Percentiles rank a stretch among this genome's conserved stretches.
Evolutionary conservation across 2,113 vertebrate genomes (phyloP).

Genomic region (Stegostoma tigrinum): DNA sequence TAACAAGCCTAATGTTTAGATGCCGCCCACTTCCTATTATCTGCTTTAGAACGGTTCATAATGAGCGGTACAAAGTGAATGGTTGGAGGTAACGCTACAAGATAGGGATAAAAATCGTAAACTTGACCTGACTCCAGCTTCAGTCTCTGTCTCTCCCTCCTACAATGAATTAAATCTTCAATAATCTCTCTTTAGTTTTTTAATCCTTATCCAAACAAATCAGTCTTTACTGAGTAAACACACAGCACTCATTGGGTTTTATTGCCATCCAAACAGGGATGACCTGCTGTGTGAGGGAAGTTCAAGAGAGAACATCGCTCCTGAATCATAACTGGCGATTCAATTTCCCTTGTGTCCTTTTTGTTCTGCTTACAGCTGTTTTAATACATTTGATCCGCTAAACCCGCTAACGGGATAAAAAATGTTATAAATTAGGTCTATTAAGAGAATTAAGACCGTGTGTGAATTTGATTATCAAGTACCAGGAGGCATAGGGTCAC

Average conservation of each 20-base stretch:
- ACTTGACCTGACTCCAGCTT: constrained; percentile 7
- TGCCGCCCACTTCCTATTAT: neutral
- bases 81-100: neutral
- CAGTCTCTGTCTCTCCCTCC: neutral
- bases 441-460: neutral
- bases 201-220: constrained; percentile 33
- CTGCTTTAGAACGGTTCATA: neutral
- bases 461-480: neutral
- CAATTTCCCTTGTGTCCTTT: neutral
- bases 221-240: constrained; percentile 13
- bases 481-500: neutral
- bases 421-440: neutral
- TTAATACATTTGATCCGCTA: neutral
- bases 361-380: no score
- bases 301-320: neutral
- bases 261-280: neutral
- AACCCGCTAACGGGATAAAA: neutral
- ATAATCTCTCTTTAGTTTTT: constrained; percentile 17
- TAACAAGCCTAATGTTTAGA: neutral
- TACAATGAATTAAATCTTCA: constrained; percentile 7
- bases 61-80: neutral
- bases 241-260: constrained; percentile 3
- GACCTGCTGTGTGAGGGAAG: neutral
- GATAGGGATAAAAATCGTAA: neutral
- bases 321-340: neutral